Conservation (phyloP, 2,113 vertebrate genomes). For the Hiodon alosoides region DNA sequence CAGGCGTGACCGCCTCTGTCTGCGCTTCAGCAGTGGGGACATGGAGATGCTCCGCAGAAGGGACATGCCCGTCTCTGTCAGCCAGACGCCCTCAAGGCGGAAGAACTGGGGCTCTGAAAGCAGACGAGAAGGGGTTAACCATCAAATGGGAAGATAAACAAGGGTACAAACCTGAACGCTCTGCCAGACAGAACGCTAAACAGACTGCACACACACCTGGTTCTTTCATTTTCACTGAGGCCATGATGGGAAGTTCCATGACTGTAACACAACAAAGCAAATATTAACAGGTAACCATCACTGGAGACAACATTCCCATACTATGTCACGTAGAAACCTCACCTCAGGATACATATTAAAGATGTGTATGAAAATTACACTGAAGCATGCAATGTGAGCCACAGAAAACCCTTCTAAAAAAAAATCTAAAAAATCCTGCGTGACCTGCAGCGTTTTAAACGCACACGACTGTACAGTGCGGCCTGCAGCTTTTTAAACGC, state of each 20-base stretch:
- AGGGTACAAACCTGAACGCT: neutral
- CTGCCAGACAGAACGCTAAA: neutral
- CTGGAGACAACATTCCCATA: too few relatives aligned
- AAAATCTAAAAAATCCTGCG: neutral
- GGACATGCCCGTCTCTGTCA: slow-evolving; percentile 92
- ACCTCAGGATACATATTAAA: too few relatives aligned
- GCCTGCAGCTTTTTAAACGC: too few relatives aligned
- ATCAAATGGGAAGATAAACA: too few relatives aligned
- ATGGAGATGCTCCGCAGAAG: slow-evolving; percentile 90
- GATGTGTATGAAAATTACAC: too few relatives aligned
- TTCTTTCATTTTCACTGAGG: slow-evolving; percentile 86
- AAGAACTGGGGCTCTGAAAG: slow-evolving; percentile 89
- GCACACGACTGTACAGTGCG: too few relatives aligned
- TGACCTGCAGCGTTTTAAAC: neutral
- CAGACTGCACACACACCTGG: slow-evolving; percentile 64
- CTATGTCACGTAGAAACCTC: too few relatives aligned
- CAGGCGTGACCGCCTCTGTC: slow-evolving; percentile 82
- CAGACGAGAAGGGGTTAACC: neutral
- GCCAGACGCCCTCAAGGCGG: slow-evolving; percentile 91
- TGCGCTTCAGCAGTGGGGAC: slow-evolving; percentile 88
- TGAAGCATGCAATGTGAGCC: neutral
- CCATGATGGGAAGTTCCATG: slow-evolving; percentile 73
- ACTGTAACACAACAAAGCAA: slow-evolving; percentile 12
- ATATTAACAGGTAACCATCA: slow-evolving; percentile 3
- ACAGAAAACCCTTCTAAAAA: neutral